Base-by-base conservation (phyloP, 2,797 vertebrate genomes). In the Crocodylus rhombifer region DNA sequence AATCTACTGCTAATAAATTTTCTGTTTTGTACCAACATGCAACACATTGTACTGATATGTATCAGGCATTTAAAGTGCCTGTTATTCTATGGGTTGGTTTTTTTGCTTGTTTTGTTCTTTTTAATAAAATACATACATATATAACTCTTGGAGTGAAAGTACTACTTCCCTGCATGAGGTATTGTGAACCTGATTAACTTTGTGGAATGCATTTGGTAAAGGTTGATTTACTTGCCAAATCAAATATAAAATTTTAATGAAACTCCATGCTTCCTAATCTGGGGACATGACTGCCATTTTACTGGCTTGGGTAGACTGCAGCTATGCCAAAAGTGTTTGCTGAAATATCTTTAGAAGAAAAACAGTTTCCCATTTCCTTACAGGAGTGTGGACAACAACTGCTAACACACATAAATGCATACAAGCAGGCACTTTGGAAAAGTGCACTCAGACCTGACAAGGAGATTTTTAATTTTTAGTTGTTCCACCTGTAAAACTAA, bases 381-480 rank as follows among this genome's bases (percentile, higher is more conserved):
- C 92, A 93, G 83, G 20, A 65, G 86, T 93, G 30, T 87, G 86
- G 82, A 36, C 94, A 95, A 77, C 71, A 93, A 91, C 75, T 90
- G 84, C 82, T 95, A 75, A 91, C 42, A 87, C 84, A 88, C 88
- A 90, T 82, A 92, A 71, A 60, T 75, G 88, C 75, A 87, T n/a
- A 85, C 7, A 62, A 88, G 87, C 69, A 93, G 57, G 67, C 88
- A 8, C 61, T 92, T 87, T 80, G 61, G 65, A 75, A 69, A 6
- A 85, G 51, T 81, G 63, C 0, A 0, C 56, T 20, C 4, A 2
- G 65, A 74, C 80, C 81, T 81, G 69, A 93, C 36, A 63, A 81
- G 36, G 20, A 33, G 30, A 21, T 69, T 36, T 69, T 69, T 36
- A 69, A 36, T 5, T 11, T 21, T 69, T 6, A 69, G 67, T 12